Percentiles rank a stretch among this genome's conserved stretches.
These are phyloP conservation scores for Anneissia japonica DNA, from an alignment of 35 echinoderm and acorn worm species.

Conservation along the genomic window DNA sequence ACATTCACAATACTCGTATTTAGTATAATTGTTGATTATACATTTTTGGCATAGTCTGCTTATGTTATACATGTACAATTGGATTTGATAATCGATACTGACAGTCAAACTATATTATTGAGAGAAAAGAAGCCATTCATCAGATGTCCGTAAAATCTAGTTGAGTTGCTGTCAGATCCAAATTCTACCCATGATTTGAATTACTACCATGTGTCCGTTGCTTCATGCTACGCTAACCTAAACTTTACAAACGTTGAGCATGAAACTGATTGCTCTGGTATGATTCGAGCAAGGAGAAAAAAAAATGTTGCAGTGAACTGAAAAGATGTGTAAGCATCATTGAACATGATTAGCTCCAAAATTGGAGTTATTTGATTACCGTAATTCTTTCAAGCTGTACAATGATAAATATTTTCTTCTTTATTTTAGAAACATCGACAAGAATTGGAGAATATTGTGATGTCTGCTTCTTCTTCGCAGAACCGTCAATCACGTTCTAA, in stretches of 20 bases:
- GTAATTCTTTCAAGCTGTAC: not conserved
- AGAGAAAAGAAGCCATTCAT: not conserved
- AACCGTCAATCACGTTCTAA: not conserved
- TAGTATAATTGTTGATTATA: too few species aligned
- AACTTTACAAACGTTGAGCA: not conserved
- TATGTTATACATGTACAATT: too few species aligned
- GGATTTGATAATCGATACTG: too few species aligned
- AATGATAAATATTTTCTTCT: not conserved
- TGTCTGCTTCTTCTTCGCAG: not conserved
- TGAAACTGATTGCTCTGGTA: not conserved
- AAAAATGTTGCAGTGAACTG: not conserved
- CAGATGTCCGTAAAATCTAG: not conserved
- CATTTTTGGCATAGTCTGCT: too few species aligned
- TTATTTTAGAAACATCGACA: not conserved
- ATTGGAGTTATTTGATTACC: not conserved
- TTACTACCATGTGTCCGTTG: not conserved
- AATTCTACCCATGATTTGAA: not conserved
- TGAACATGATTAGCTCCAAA: not conserved
- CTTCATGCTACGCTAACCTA: not conserved
- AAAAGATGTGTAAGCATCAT: not conserved
- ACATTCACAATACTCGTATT: too few species aligned
- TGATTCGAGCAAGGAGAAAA: too few species aligned
- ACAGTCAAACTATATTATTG: too few species aligned
- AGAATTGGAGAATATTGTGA: not conserved
- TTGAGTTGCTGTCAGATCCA: not conserved